phyloP scores from a whole-genome alignment of 1,140 invertebrate genomes.

The Sinella curviseta region DNA sequence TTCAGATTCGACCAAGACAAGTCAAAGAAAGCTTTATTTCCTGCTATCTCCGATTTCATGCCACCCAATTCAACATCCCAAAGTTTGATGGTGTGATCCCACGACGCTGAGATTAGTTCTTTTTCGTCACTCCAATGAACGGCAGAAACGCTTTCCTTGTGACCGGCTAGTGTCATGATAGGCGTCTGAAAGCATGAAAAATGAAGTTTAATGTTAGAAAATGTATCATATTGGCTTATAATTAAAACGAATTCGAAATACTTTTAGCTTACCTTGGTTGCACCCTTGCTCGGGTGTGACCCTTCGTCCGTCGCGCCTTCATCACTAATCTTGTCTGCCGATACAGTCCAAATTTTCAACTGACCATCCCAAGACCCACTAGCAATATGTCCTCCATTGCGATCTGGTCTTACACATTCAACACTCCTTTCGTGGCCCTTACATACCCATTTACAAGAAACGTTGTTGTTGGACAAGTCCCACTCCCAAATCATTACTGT shows the following conservation, averaged over 20 bases:
- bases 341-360: conserved; percentile 61
- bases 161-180: conserved; percentile 83
- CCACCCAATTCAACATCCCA: conserved; percentile 89
- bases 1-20: conserved; percentile 78
- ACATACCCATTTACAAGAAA: conserved; percentile 77
- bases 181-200: conserved; percentile 77
- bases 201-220: conserved; percentile 29
- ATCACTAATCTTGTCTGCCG: conserved; percentile 31
- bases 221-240: background rate
- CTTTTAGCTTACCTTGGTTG: conserved; percentile 19
- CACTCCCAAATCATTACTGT: conserved; percentile 88
- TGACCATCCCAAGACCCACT: conserved; percentile 86
- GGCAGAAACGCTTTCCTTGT: conserved; percentile 84
- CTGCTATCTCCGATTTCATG: conserved; percentile 76
- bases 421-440: conserved; percentile 85
- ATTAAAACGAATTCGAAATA: conserved; percentile 5
- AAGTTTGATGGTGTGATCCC: conserved; percentile 92
- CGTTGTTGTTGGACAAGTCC: conserved; percentile 72
- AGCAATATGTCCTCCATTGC: conserved; percentile 68
- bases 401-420: conserved; percentile 76
- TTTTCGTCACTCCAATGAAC: conserved; percentile 77
- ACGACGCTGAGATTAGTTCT: conserved; percentile 77
- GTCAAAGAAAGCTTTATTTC: conserved; percentile 89
- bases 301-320: conserved; percentile 19
- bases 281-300: background rate